Evolutionary conservation across 2,888 invertebrate genomes (phyloP), one percentile per base, ranked within the genome.

Genomic region (Noctua pronuba): DNA sequence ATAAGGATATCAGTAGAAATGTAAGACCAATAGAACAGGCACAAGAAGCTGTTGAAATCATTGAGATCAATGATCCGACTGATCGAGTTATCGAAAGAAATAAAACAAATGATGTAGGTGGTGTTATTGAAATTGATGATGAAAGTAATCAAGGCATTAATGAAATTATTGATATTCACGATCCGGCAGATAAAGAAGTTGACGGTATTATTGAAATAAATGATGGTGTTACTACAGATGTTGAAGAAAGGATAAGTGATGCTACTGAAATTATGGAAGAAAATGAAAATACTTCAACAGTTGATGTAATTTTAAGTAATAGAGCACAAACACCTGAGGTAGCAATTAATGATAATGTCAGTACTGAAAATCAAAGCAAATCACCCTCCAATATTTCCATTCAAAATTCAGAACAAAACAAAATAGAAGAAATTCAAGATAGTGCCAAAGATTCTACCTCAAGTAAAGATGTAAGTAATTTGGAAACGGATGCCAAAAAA

Each of bases 1-100:
- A 65, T 55, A 70, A 28, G 16, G n/a, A 62, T 18, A 46, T 41
- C 28, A 38, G 21, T 60, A 72, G 67, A 31, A 58, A 60, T 62
- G 24, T 31, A 46, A 60, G 72, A 46, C 13, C 8, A n/a, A 60
- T 8, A 65, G 55, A 44, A 28, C 5, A 28, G 28, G 31, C 35
- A 24, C 38, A 31, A 38, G 28, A 62, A 74, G 28, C 49, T 58
- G 72, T 60, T 66, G 78, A 84, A 69, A 69, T 76, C 24, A 75
- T 75, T 72, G 75, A 80, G 41, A 85, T 84, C 16, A 70, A 55
- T 55, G 80, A 80, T 69, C 64, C 38, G 10, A 49, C 28, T 28
- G 64, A 49, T 46, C 55, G 4, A 58, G 8, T 21, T 35, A 41
- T 35, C 5, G 28, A 65, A 69, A 41, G 6, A 64, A 71, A 66